Base-by-base conservation (phyloP, 2,113 vertebrate genomes). In the Noturus placidus region DNA sequence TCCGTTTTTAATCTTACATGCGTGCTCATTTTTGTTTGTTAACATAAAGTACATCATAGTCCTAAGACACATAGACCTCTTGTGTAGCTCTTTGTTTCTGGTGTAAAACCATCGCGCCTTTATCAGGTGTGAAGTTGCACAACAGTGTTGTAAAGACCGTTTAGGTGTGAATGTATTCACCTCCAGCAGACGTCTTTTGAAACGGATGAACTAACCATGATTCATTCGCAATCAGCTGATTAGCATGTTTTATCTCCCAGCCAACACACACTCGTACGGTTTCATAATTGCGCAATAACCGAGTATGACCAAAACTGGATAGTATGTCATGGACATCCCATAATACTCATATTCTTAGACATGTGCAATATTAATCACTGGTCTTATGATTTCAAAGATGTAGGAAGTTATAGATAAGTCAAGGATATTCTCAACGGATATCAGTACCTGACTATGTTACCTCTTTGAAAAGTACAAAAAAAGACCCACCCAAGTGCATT, bases 351-450 rank as follows among this genome's bases (percentile, higher is more conserved):
- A 5, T n/a, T 22, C 20, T 3, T 19, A 7, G 2, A 70, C 69
- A 27, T 38, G 20, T 8, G 38, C 22, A 61, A 27, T 59, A 22
- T 38, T 13, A 5, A 63, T 78, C 84, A 86, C 59, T 52, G 11
- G 84, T 78, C 84, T 78, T 76, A 13, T 42, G 72, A n/a, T 86
- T 63, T 61, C 27, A n/a, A 20, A 35, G 25, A 30, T 46, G 46
- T 52, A 50, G 6, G 15, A 30, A 14, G 30, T 33, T 35, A 69
- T 65, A 30, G 65, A 30, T 67, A 70, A 20, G 35, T 25, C 70
- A 13, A 46, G 70, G 8, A 50, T 9, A 50, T 50, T 9, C 9
- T 50, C 46, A 10, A 8, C 46, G 8, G 46, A 50, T 10, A 50
- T 50, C 8, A 50, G 9, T 50, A 50, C 46, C 46, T 50, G 46